Base-by-base conservation (phyloP, 2,113 vertebrate species). In the Sorex fumeus region DNA sequence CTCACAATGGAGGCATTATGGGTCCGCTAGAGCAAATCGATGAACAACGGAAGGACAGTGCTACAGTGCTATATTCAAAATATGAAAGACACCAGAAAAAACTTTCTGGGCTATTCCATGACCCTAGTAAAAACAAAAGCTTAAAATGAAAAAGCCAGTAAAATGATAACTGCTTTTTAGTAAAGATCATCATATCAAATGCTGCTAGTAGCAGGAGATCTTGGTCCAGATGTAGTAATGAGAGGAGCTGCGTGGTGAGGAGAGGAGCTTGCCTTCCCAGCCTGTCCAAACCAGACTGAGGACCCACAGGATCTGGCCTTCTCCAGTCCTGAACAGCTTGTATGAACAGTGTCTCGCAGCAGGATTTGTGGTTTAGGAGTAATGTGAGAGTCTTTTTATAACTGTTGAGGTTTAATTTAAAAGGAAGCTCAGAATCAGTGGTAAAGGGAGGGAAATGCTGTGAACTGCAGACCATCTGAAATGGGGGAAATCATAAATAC, bases 391-490 rank as follows among this genome's bases (percentile, higher is more conserved):
- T 90, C 93, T 95, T 97, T 98, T 98, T 95, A 94, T 96, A 90
- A 97, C 97, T 94, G 88, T 62, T 89, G 96, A 84, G 87, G 47
- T 96, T 96, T 93, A 81, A 94, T 97, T 97, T 95, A 96, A 98
- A 97, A 91, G 95, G 93, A 94, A 92, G 87, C 69, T 93, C 84
- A 45, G 96, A 89, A 96, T 85, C 75, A 84, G 84, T n/a, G 69
- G 95, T 95, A 96, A 97, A 96, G 88, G 95, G 97, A 97, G 95
- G 95, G 88, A 92, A 94, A 96, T 83, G 87, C 84, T 95, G 75
- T 96, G 97, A 98, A 97, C 97, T 95, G 84, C 40, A 70, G 97
- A 83, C 96, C 2, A 95, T 97, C 95, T 96, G 97, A 97, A 97
- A 97, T 72, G 77, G 89, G 3, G 89, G 96, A 96, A 95, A 97